Percentiles rank a stretch among this genome's conserved stretches.
phyloP scores from a whole-genome alignment of 2,888 invertebrate genomes.

The Nysson spinosus region DNA sequence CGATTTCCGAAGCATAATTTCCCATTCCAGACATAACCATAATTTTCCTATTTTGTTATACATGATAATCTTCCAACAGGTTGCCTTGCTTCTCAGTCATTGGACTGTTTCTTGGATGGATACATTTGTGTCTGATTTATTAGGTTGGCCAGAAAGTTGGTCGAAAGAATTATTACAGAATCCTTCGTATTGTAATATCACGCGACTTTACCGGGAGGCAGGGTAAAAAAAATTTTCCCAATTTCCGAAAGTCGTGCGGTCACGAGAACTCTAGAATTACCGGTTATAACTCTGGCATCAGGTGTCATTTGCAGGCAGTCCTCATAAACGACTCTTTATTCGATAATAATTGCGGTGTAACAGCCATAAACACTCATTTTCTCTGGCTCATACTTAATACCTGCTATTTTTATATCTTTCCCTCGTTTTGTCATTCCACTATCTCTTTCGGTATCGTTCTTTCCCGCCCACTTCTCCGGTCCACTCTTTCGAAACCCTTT shows the following conservation, averaged over 20 bases:
- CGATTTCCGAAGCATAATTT: conserved; percentile 46
- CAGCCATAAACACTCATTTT: conserved; percentile 69
- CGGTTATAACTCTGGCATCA: conserved; percentile 60
- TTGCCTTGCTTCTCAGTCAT: conserved; percentile 65
- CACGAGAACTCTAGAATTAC: conserved; percentile 55
- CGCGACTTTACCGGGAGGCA: too few species aligned
- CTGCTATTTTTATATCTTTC: conserved; percentile 52
- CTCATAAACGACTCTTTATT: conserved; percentile 72
- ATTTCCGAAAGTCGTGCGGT: conserved; percentile 30
- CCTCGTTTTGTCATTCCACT: conserved; percentile 49
- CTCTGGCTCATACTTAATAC: conserved; percentile 60
- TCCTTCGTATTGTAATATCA: too few species aligned
- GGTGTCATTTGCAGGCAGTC: conserved; percentile 69
- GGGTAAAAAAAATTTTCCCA: conserved; percentile 40
- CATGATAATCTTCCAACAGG: conserved; percentile 66
- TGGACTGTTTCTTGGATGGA: conserved; percentile 37
- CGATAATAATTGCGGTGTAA: conserved; percentile 72
- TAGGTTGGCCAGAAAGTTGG: too few species aligned
- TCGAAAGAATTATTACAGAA: too few species aligned
- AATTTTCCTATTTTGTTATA: conserved; percentile 66
- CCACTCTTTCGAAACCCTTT: conserved; percentile 21
- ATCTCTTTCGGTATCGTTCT: conserved; percentile 30
- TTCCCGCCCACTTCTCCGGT: conserved; percentile 25
- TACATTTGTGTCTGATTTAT: too few species aligned
- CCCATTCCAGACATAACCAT: conserved; percentile 50